Conservation (phyloP, 2,888 invertebrate species). For the Dynastes tityus region DNA sequence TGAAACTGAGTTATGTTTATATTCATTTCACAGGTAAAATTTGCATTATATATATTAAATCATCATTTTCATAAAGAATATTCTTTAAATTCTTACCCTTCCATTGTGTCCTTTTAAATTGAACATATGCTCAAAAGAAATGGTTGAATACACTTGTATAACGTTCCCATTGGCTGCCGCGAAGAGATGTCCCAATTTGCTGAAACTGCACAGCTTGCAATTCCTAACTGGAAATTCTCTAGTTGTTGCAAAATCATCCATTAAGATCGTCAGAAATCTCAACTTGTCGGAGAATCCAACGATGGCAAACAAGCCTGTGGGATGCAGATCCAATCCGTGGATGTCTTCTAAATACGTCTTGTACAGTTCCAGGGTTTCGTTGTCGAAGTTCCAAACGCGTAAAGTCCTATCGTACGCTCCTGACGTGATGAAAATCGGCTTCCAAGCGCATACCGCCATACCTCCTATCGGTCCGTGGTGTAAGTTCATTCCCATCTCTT, state of each 20-base stretch:
- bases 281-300: constrained; percentile 94
- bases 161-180: constrained; percentile 90
- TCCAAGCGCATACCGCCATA: constrained; percentile 90
- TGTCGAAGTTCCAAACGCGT: constrained; percentile 94
- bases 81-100: constrained; percentile 68
- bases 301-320: constrained; percentile 86
- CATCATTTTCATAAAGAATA: no score
- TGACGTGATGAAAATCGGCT: constrained; percentile 89
- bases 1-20: no score
- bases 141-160: constrained; percentile 88
- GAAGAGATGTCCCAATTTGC: constrained; percentile 90
- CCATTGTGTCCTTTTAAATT: constrained; percentile 88
- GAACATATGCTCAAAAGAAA: constrained; percentile 83
- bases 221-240: constrained; percentile 79
- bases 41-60: no score
- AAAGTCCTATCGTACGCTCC: constrained; percentile 87
- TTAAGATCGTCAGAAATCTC: constrained; percentile 88
- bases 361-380: constrained; percentile 81
- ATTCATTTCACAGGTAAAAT: no score
- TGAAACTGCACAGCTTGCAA: constrained; percentile 86
- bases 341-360: constrained; percentile 87
- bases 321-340: constrained; percentile 84
- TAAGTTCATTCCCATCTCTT: constrained; percentile 80
- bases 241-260: constrained; percentile 84
- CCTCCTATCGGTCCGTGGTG: constrained; percentile 88